Evolutionary conservation across 2,888 invertebrate species (phyloP).

Genomic region (Spodoptera picta): DNA sequence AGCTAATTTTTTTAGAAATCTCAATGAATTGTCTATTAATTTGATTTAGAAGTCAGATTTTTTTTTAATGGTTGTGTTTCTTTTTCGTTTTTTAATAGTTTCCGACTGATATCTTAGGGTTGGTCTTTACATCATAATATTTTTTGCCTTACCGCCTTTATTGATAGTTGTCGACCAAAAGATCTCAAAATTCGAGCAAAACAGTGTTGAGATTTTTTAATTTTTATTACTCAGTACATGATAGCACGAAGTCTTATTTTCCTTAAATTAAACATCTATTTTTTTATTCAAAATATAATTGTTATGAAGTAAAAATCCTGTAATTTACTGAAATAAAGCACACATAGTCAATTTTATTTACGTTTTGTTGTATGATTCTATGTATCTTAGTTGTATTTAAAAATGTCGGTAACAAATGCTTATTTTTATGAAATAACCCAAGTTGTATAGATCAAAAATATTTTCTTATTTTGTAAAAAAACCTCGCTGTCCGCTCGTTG

Average conservation of each 20-base stretch:
- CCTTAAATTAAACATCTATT: too few species aligned
- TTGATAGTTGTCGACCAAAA: too few species aligned
- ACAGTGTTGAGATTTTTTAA: too few species aligned
- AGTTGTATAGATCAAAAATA: constrained; percentile 22
- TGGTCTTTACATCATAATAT: constrained; percentile 10
- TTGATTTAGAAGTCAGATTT: constrained; percentile 19
- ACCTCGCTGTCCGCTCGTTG: constrained; percentile 37
- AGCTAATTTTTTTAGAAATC: constrained; percentile 5
- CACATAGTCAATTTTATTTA: constrained; percentile 11
- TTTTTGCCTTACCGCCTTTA: too few species aligned
- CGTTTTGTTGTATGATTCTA: constrained; percentile 18
- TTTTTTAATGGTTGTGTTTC: constrained; percentile 40
- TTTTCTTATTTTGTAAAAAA: constrained; percentile 21
- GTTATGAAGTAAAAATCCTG: constrained; percentile 1
- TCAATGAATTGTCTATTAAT: constrained; percentile 25
- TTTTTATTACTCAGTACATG: too few species aligned
- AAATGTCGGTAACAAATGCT: constrained; percentile 8
- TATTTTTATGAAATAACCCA: constrained; percentile 24
- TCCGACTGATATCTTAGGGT: constrained; percentile 16
- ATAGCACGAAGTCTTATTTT: too few species aligned
- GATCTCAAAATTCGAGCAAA: too few species aligned
- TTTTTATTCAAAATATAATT: too few species aligned
- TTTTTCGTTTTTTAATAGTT: constrained; percentile 22
- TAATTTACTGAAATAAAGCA: constrained; percentile 16
- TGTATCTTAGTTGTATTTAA: constrained; percentile 6